Base-by-base conservation (phyloP, 1,140 invertebrate genomes). In the Papilio machaon region DNA sequence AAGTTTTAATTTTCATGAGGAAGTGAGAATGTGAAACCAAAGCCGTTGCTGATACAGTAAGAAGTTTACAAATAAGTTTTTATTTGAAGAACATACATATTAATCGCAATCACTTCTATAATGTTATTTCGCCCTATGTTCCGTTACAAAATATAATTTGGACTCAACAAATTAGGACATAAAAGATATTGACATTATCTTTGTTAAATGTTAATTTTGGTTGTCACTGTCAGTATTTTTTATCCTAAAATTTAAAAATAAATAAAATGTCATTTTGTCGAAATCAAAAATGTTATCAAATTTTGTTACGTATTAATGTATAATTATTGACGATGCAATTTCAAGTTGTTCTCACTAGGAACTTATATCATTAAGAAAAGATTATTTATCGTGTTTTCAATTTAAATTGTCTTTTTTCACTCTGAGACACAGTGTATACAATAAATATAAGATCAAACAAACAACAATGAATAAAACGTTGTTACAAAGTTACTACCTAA, bases 401-500 rank as follows among this genome's bases (percentile, higher is more conserved):
- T 5, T 60, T n/a, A 23, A 15, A 67, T 67, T 13, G 13, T 35
- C 38, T 38, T 15, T 64, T 13, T 15, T 9, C 23, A 30, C 30
- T 64, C n/a, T 30, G 7, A 64, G 60, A 19, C 10, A 9, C 23
- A 30, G 30, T 17, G 15, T 70, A 30, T 30, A 30, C 23, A 30
- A 30, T 30, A 30, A 30, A 30, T 30, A 30, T 30, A 30, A 30
- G 23, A 30, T 30, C 23, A 30, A 30, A 30, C 23, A 30, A 10
- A 64, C 19, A 2, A 38, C 8, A 78, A 78, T 78, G 76, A 58
- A 60, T 38, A 78, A 78, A 19, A 38, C 30, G 35, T 8, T 38
- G 52, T 19, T 58, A n/a, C 35, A 54, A 15, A 58, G 15, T 64
- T 58, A 30, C 35, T 43, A 15, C 8, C 2, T 60, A 19, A 78